Evolutionary conservation across 2,888 invertebrate species (phyloP).

Genomic region (Meta bourneti): DNA sequence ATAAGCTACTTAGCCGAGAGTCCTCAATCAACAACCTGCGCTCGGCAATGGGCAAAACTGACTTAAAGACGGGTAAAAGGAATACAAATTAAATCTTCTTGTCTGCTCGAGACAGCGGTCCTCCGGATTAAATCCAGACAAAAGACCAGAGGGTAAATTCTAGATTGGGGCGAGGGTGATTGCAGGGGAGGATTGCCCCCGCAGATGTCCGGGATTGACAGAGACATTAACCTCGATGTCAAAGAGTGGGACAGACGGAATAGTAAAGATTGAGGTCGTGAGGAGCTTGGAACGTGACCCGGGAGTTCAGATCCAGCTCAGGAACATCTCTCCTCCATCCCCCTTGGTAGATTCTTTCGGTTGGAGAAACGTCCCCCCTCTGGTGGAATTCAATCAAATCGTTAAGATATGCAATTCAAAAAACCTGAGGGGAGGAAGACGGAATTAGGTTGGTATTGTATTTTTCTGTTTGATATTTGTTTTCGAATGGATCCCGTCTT

Average conservation of each 20-base stretch:
- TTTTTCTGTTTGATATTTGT: neutral
- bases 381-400: neutral
- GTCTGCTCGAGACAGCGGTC: conserved; percentile 20
- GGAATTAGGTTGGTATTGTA: neutral
- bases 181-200: conserved; percentile 28
- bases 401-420: neutral
- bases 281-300: conserved; percentile 43
- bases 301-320: conserved; percentile 2
- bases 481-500: no score
- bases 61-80: conserved; percentile 1
- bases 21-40: neutral
- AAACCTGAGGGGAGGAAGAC: neutral
- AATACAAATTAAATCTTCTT: conserved; percentile 38
- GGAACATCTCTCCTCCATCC: neutral
- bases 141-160: conserved; percentile 47
- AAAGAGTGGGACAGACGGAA: conserved; percentile 25
- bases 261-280: conserved; percentile 20
- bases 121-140: conserved; percentile 50
- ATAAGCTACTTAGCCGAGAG: neutral
- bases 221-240: conserved; percentile 68
- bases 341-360: conserved; percentile 1
- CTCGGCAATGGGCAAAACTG: no score
- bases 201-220: conserved; percentile 60
- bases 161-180: conserved; percentile 30
- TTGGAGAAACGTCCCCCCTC: neutral